Percentiles rank a stretch among this genome's conserved stretches.
These are phyloP conservation scores for Drosophila atripex DNA, from an alignment of 2,888 invertebrate species.

Conservation along the genomic window DNA sequence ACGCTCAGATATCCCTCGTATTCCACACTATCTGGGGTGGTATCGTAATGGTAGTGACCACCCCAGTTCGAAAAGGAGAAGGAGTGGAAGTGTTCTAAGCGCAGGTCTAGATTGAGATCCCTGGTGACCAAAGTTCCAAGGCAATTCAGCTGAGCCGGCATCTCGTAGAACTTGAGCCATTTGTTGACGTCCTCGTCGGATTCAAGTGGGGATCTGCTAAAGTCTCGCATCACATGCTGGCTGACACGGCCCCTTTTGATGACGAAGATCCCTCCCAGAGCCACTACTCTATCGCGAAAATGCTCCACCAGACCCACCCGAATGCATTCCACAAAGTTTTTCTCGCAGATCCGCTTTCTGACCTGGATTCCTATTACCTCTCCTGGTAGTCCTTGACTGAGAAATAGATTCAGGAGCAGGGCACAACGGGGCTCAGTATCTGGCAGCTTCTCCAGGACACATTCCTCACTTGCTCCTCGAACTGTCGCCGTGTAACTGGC, in stretches of 20 bases:
- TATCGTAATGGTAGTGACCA: slow-evolving; percentile 98
- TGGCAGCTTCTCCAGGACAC: slow-evolving; percentile 87
- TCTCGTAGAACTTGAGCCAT: slow-evolving; percentile 96
- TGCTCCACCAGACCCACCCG: slow-evolving; percentile 87
- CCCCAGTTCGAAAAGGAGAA: slow-evolving; percentile 92
- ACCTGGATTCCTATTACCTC: slow-evolving; percentile 90
- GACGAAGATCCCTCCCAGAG: slow-evolving; percentile 95
- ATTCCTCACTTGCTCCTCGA: slow-evolving; percentile 85
- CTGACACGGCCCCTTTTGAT: slow-evolving; percentile 92
- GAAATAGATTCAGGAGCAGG: slow-evolving; percentile 91
- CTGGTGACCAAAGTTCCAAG: slow-evolving; percentile 94
- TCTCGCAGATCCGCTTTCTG: slow-evolving; percentile 88
- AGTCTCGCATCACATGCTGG: slow-evolving; percentile 98
- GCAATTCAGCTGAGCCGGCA: slow-evolving; percentile 94
- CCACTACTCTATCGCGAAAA: slow-evolving; percentile 88
- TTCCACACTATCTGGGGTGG: slow-evolving; percentile 92
- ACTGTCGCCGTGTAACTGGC: slow-evolving; percentile 90
- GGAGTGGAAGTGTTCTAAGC: slow-evolving; percentile 98
- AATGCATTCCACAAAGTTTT: slow-evolving; percentile 92
- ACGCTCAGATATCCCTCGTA: slow-evolving; percentile 94
- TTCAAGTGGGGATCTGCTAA: slow-evolving; percentile 89
- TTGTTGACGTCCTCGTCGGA: slow-evolving; percentile 90
- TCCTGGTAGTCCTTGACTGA: slow-evolving; percentile 90
- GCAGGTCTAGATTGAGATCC: slow-evolving; percentile 93
- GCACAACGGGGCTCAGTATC: slow-evolving; percentile 89